Conservation (phyloP, 2,888 invertebrate genomes). For the Molanna angustata region DNA sequence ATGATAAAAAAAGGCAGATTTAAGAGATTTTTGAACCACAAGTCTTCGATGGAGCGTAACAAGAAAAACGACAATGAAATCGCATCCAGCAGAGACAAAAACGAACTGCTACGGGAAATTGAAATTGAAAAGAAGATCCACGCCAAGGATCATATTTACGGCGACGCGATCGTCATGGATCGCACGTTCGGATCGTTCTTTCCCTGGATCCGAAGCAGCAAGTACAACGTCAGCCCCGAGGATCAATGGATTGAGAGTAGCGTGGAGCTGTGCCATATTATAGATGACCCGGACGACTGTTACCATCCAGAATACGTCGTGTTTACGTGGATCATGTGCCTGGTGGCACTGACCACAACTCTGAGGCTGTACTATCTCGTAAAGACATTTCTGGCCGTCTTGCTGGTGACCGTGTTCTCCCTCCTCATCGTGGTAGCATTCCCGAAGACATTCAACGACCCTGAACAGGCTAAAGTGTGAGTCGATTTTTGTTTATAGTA, state of each 20-base stretch:
- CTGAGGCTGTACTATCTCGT: conserved; percentile 85
- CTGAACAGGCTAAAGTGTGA: conserved; percentile 41
- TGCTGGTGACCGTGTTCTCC: conserved; percentile 74
- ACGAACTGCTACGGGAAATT: too few relatives aligned
- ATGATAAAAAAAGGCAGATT: too few relatives aligned
- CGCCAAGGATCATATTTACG: background rate
- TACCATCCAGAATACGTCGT: conserved; percentile 83
- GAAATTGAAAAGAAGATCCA: conserved; percentile 2
- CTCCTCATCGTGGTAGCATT: conserved; percentile 63
- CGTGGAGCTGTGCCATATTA: too few relatives aligned
- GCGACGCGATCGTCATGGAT: too few relatives aligned
- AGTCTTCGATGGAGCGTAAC: background rate
- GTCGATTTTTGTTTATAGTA: too few relatives aligned
- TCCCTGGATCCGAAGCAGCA: background rate
- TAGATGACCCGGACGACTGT: too few relatives aligned
- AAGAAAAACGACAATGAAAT: background rate
- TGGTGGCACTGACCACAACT: conserved; percentile 89
- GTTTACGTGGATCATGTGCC: conserved; percentile 89
- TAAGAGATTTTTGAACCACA: background rate
- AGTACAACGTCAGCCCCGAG: too few relatives aligned
- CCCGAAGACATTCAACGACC: conserved; percentile 50
- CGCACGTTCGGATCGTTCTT: background rate
- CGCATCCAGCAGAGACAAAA: background rate
- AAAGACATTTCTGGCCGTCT: conserved; percentile 74
- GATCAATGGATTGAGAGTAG: too few relatives aligned